Conservation (phyloP, 2,888 invertebrate species). For the Tigriopus californicus region DNA sequence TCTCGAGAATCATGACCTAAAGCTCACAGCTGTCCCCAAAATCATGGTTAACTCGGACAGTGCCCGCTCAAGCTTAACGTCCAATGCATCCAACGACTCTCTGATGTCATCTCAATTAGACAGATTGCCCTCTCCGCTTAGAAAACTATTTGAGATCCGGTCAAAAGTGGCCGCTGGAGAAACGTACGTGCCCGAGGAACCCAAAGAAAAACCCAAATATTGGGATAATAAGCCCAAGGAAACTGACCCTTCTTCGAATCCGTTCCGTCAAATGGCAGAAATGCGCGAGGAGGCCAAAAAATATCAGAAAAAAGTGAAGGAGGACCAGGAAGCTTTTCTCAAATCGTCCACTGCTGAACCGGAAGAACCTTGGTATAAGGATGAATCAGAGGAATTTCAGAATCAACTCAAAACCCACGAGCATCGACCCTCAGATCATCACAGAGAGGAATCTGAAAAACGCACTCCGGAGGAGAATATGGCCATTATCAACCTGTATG, state of each 20-base stretch:
- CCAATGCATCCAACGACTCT: background rate
- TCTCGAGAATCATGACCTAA: background rate
- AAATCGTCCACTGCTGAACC: background rate
- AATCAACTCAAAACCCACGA: background rate
- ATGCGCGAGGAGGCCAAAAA: background rate
- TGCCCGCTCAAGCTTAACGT: too few species aligned
- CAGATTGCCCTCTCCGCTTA: background rate
- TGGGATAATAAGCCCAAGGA: background rate
- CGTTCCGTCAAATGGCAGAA: conserved; percentile 9
- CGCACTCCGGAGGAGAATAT: conserved; percentile 12
- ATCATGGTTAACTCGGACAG: too few species aligned
- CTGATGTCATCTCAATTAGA: conserved; percentile 3
- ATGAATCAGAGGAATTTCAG: conserved; percentile 6
- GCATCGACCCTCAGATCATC: background rate
- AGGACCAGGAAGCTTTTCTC: background rate
- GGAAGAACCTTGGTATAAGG: conserved; percentile 14
- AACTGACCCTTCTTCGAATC: background rate
- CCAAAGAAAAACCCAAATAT: conserved; percentile 10
- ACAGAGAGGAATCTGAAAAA: background rate
- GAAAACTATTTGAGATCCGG: conserved; percentile 2
- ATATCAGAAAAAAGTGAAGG: background rate
- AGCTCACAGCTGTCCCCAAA: too few species aligned
- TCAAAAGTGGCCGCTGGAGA: background rate
- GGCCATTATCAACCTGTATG: conserved; percentile 13
- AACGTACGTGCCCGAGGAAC: background rate